Evolutionary conservation across 2,113 vertebrate species (phyloP), one percentile per base, ranked within the genome.

Genomic region (Istiophorus platypterus): DNA sequence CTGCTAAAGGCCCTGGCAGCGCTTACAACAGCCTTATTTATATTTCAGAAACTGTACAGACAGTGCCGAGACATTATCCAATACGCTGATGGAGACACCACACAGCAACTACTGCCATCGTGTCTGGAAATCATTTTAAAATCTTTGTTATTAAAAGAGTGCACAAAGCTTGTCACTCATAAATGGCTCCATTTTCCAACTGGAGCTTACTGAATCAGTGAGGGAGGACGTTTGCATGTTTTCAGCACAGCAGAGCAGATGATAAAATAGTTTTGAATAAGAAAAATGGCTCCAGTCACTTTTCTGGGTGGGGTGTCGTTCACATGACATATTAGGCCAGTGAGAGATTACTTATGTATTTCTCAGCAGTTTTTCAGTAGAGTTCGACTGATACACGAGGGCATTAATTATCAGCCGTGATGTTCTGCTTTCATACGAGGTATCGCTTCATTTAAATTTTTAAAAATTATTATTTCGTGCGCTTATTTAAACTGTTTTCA

Each of bases 21-120:
- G 76, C 84, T 92, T 57, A 37, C 29, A 89, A 89, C 92, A 54
- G 69, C 81, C 87, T 27, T 87, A 87, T 95, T 95, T 96, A 93
- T 94, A 87, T 94, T 95, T 93, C 92, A 91, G 71, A 90, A 91
- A 85, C 76, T 81, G 67, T 92, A 71, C 65, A 51, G 86, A 91
- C 88, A 62, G 81, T 95, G 92, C 94, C 92, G 94, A 95, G 93
- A 93, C 93, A 92, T 95, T 93, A 95, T 93, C 92, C 95, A 94
- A 95, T 93, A 86, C 76, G 78, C n/a, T 56, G 72, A 90, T 82
- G 88, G 89, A 92, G 93, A 84, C 81, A 64, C 76, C 83, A 65
- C 89, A 79, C 83, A 61, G 85, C 61, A 66, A 68, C 84, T 70
- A 86, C 85, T 96, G 96, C 94, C 88, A 90, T 91, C 81, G 84